phyloP scores from a whole-genome alignment of 1,140 invertebrate genomes.

The Caenorhabditis latens region DNA sequence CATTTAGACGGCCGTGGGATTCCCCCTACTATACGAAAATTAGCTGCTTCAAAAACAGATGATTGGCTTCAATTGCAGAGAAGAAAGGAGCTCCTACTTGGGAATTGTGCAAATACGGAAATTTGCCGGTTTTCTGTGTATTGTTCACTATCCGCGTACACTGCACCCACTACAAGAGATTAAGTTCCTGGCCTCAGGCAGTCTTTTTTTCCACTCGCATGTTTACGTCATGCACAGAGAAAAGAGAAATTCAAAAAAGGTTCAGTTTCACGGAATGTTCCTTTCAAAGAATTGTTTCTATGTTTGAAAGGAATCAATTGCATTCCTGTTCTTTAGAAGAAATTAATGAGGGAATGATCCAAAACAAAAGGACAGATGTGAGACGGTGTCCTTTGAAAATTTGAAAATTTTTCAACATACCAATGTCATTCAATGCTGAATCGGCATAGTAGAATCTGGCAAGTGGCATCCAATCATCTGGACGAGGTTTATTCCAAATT shows the following conservation, averaged over 20 bases:
- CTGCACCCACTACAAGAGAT: not conserved
- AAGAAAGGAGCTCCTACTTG: not conserved
- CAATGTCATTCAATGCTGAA: conserved; percentile 86
- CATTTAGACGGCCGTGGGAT: conserved; percentile 7
- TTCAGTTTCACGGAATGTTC: too few relatives aligned
- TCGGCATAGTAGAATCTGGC: conserved; percentile 98
- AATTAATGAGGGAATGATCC: not conserved
- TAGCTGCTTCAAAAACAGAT: conserved; percentile 36
- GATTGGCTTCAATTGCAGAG: conserved; percentile 51
- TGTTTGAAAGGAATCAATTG: not conserved
- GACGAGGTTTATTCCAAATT: conserved; percentile 75
- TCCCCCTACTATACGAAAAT: conserved; percentile 9
- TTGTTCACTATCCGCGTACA: conserved; percentile 1
- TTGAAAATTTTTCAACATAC: not conserved
- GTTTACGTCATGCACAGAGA: not conserved
- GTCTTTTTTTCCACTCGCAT: not conserved
- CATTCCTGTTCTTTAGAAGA: too few relatives aligned
- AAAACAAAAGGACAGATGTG: conserved; percentile 34
- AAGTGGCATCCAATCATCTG: conserved; percentile 81
- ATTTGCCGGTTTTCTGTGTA: not conserved
- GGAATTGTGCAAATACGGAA: conserved; percentile 23
- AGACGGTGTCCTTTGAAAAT: not conserved
- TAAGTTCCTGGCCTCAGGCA: not conserved
- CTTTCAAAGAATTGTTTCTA: too few relatives aligned
- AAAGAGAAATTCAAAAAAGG: not conserved